Conservation (phyloP, 2,113 vertebrate genomes). For the Vidua macroura region DNA sequence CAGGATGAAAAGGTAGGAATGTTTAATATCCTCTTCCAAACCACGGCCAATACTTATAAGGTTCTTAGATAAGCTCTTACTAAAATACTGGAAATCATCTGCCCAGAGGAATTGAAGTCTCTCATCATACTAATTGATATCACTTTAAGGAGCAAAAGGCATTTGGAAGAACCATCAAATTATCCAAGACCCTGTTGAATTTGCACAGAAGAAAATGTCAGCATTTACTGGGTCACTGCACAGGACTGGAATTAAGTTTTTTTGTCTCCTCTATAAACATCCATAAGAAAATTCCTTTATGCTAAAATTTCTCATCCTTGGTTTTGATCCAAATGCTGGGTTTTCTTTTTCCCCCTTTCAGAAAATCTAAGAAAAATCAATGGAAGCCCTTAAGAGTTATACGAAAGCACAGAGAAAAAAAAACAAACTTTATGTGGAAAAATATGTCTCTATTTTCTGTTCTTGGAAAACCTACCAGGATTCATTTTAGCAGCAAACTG, state of each 20-base stretch:
- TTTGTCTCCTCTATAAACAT: neutral
- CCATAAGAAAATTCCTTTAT: neutral
- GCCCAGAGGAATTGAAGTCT: neutral
- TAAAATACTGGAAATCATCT: neutral
- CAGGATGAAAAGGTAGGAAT: neutral
- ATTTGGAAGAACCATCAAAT: neutral
- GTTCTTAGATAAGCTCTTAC: neutral
- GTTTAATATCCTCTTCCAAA: neutral
- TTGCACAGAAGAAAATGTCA: neutral
- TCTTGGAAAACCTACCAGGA: conserved; percentile 7
- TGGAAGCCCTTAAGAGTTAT: neutral
- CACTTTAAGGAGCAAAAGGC: neutral
- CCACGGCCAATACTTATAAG: neutral
- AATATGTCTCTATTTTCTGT: neutral
- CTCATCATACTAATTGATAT: fast-evolving
- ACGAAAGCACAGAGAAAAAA: neutral
- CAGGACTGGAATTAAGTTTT: neutral
- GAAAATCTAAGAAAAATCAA: neutral
- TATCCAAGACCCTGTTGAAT: no score
- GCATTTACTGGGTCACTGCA: neutral
- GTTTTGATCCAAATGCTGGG: neutral
- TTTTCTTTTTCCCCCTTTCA: neutral
- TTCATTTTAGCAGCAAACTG: neutral
- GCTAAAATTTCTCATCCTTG: neutral
- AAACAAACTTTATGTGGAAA: conserved; percentile 47